A percentile compares a stretch with the other conserved stretches of the same genome.
phyloP scores from a whole-genome alignment of 2,797 vertebrate species.

The Sebastes taczanowskii region DNA sequence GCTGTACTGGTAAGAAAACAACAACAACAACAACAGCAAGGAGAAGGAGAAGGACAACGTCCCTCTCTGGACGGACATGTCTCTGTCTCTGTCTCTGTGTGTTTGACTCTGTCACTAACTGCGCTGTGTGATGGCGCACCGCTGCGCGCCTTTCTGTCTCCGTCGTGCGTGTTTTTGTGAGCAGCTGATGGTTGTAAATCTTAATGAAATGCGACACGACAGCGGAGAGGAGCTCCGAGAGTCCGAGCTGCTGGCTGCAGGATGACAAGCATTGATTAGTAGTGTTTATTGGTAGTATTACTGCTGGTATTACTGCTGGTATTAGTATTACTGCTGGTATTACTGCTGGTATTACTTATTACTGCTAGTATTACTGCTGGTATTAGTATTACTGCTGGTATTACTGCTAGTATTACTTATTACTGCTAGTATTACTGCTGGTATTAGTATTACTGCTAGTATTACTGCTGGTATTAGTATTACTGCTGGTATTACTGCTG shows the following conservation, averaged over 20 bases:
- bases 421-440: too few relatives aligned
- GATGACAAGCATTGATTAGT: too few relatives aligned
- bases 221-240: background rate
- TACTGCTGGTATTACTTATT: too few relatives aligned
- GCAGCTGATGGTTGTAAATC: conserved; percentile 7
- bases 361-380: too few relatives aligned
- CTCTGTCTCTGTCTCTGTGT: background rate
- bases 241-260: background rate
- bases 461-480: too few relatives aligned
- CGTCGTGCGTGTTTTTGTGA: background rate
- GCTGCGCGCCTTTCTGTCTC: background rate
- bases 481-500: too few relatives aligned
- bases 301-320: too few relatives aligned
- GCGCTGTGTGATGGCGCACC: conserved; percentile 22
- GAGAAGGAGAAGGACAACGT: background rate
- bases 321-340: too few relatives aligned
- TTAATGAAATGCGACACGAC: conserved; percentile 29
- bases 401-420: too few relatives aligned
- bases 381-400: too few relatives aligned
- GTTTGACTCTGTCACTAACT: too few relatives aligned
- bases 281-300: background rate
- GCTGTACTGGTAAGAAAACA: conserved; percentile 76
- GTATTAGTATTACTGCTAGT: too few relatives aligned
- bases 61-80: background rate
- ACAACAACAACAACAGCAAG: background rate